These are phyloP conservation scores for Enoplolaimus lenunculus DNA, from an alignment of 2,888 invertebrate genomes.

Conservation along the genomic window DNA sequence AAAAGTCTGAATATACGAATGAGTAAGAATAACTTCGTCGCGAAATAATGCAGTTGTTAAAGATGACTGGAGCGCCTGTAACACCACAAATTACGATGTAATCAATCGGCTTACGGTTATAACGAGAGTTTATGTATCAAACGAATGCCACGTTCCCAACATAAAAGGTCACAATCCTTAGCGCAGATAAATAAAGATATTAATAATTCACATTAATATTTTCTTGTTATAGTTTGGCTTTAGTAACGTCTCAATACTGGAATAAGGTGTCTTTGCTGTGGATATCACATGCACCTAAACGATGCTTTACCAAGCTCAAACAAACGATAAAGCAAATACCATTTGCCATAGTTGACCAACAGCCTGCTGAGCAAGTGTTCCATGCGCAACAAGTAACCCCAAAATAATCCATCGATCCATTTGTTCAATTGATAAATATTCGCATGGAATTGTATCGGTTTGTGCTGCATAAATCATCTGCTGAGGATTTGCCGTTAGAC, in stretches of 20 bases:
- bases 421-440: slow-evolving; percentile 81
- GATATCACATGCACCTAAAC: no score
- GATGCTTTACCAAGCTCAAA: no score
- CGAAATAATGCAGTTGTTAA: slow-evolving; percentile 87
- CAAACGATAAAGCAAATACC: no score
- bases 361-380: background rate
- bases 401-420: slow-evolving; percentile 92
- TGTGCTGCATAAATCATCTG: slow-evolving; percentile 81
- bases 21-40: slow-evolving; percentile 90
- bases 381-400: slow-evolving; percentile 9
- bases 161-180: no score
- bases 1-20: slow-evolving; percentile 74
- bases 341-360: slow-evolving; percentile 16
- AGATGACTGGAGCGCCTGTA: slow-evolving; percentile 69
- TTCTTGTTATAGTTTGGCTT: no score
- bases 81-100: slow-evolving; percentile 56
- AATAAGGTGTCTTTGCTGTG: no score
- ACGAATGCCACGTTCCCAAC: no score
- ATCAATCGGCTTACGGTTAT: no score
- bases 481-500: slow-evolving; percentile 82
- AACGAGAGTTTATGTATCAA: no score
- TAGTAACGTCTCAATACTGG: no score
- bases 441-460: slow-evolving; percentile 90
- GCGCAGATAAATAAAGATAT: no score
- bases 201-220: no score